Evolutionary conservation across 1,140 invertebrate species (phyloP).

Genomic region (Rhagoletis zephyria): DNA sequence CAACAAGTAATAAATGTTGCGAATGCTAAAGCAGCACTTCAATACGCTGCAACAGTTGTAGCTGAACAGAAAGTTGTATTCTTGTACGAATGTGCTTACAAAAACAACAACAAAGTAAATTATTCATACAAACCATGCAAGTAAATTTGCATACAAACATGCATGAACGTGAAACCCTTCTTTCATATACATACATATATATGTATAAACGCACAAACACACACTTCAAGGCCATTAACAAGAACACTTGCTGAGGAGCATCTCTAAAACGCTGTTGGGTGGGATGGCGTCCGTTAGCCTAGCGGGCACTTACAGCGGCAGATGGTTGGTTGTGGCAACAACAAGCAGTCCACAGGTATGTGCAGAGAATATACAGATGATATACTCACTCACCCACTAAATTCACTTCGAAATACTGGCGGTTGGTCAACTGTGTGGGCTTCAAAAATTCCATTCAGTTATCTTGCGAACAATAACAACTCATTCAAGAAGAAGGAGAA

Average conservation of each 20-base stretch:
- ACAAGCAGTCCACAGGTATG: not conserved
- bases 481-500: not conserved
- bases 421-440: conserved; percentile 9
- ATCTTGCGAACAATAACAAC: conserved; percentile 11
- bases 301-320: not conserved
- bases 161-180: too few relatives aligned
- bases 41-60: too few relatives aligned
- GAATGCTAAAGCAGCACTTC: not conserved
- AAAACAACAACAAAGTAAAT: too few relatives aligned
- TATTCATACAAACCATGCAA: not conserved
- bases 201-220: not conserved
- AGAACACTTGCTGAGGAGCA: conserved; percentile 44
- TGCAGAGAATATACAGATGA: not conserved
- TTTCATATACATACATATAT: not conserved
- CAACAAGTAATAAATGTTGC: too few relatives aligned
- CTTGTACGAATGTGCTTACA: not conserved
- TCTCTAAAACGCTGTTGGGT: conserved; percentile 8
- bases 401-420: not conserved
- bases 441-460: conserved; percentile 32
- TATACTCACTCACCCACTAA: not conserved
- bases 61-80: not conserved
- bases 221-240: conserved; percentile 51
- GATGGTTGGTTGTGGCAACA: too few relatives aligned
- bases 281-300: not conserved
- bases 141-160: not conserved